These are phyloP conservation scores for Ashinkailepas kermadecensis DNA, from an alignment of 2,888 invertebrate species.

Conservation along the genomic window DNA sequence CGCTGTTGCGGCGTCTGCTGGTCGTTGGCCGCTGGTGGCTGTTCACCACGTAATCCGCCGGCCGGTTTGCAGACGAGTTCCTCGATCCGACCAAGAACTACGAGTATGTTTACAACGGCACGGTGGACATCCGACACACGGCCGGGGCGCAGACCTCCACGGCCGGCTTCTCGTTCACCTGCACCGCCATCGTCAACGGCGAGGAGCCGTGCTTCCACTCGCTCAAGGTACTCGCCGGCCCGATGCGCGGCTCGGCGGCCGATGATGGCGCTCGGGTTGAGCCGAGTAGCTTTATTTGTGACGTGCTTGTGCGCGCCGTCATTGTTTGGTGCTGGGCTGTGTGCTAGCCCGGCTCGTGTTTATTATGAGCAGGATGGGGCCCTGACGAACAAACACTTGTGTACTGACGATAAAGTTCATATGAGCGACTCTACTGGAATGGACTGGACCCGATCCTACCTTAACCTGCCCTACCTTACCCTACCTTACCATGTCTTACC, in stretches of 20 bases:
- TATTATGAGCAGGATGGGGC: too few relatives aligned
- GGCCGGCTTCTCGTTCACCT: not conserved
- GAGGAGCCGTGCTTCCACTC: slow-evolving; percentile 4
- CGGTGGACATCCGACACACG: not conserved
- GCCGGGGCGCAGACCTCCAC: not conserved
- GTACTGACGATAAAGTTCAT: too few relatives aligned
- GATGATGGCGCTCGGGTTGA: too few relatives aligned
- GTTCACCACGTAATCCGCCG: too few relatives aligned
- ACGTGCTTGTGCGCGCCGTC: too few relatives aligned
- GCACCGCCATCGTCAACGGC: slow-evolving; percentile 2
- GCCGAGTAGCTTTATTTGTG: too few relatives aligned
- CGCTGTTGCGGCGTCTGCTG: too few relatives aligned
- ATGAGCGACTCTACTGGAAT: not conserved
- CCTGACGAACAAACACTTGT: too few relatives aligned
- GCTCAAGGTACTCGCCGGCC: not conserved
- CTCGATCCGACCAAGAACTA: not conserved
- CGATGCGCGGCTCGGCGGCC: too few relatives aligned
- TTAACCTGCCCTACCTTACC: not conserved
- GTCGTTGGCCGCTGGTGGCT: too few relatives aligned
- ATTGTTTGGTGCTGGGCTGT: too few relatives aligned
- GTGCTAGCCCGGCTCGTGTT: too few relatives aligned
- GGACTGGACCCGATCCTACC: not conserved
- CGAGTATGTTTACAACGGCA: not conserved
- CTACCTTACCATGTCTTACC: not conserved
- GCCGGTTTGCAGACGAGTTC: not conserved